Evolutionary conservation across 2,113 vertebrate species (phyloP).

Genomic region (Ophiodon elongatus): DNA sequence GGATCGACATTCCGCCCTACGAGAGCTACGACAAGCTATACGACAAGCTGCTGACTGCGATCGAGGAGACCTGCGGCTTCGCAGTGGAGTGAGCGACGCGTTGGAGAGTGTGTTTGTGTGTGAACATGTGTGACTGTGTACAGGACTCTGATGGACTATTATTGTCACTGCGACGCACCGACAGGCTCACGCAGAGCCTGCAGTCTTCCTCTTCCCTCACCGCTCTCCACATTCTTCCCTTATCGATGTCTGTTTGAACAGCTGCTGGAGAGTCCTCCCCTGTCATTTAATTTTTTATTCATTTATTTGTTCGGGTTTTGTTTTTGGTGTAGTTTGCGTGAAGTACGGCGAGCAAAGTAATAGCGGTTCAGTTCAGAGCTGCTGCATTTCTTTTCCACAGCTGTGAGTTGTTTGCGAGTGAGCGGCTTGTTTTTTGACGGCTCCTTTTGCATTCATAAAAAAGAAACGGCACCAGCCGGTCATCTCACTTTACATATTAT

Average conservation of each 20-base stretch:
- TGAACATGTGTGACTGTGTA: slow-evolving; percentile 25
- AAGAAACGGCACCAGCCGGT: not conserved
- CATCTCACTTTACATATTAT: not conserved
- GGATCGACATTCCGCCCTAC: slow-evolving; percentile 97
- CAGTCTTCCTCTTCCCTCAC: slow-evolving; percentile 70
- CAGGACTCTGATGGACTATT: slow-evolving; percentile 43
- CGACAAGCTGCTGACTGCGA: slow-evolving; percentile 98
- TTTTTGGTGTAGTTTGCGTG: slow-evolving; percentile 21
- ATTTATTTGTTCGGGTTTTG: not conserved
- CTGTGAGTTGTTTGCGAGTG: slow-evolving; percentile 1
- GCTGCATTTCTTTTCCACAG: slow-evolving; percentile 4
- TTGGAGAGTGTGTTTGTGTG: slow-evolving; percentile 20
- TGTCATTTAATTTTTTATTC: not conserved
- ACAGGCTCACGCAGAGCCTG: slow-evolving; percentile 26
- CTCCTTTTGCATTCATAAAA: slow-evolving; percentile 8
- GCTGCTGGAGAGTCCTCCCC: slow-evolving; percentile 64
- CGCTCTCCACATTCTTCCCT: slow-evolving; percentile 40
- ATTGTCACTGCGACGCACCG: not conserved
- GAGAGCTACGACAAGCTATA: slow-evolving; percentile 96
- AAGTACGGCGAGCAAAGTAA: slow-evolving; percentile 14
- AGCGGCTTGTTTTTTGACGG: not conserved
- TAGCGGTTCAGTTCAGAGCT: slow-evolving; percentile 5
- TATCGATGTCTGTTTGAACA: slow-evolving; percentile 57
- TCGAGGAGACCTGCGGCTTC: slow-evolving; percentile 97
- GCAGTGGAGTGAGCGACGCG: slow-evolving; percentile 88